Percentiles rank a stretch among this genome's conserved stretches.
phyloP scores from a whole-genome alignment of 2,888 invertebrate genomes.

The Tachystola acroxantha region DNA sequence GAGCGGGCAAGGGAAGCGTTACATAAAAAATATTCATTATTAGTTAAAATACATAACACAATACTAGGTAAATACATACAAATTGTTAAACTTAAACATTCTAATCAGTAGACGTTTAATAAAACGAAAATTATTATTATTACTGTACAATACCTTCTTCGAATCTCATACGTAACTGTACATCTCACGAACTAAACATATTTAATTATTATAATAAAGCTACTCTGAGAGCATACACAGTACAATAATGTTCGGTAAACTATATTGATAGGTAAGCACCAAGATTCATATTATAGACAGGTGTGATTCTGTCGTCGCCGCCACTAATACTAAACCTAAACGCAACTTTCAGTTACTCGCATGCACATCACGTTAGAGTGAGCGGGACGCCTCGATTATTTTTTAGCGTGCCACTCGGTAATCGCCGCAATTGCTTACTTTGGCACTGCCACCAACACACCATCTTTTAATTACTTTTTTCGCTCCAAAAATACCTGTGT shows the following conservation, averaged over 20 bases:
- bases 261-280: constrained; percentile 14
- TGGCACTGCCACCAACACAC: too few relatives aligned
- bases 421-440: too few relatives aligned
- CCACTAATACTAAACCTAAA: too few relatives aligned
- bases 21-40: too few relatives aligned
- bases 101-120: constrained; percentile 16
- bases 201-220: constrained; percentile 2
- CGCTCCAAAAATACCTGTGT: too few relatives aligned
- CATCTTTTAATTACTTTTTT: too few relatives aligned
- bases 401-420: too few relatives aligned
- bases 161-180: constrained; percentile 78
- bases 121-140: constrained; percentile 19
- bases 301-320: too few relatives aligned
- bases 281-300: constrained; percentile 6
- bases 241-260: constrained; percentile 4
- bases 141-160: constrained; percentile 50
- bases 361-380: too few relatives aligned
- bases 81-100: constrained; percentile 12
- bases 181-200: constrained; percentile 39
- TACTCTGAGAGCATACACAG: constrained; percentile 14
- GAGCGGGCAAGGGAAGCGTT: constrained; percentile 46
- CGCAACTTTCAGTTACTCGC: too few relatives aligned
- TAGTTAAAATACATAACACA: constrained; percentile 2
- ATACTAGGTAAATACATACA: constrained; percentile 9
- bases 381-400: too few relatives aligned